Conservation (phyloP, 2,797 vertebrate genomes). For the Caiman crocodilus region DNA sequence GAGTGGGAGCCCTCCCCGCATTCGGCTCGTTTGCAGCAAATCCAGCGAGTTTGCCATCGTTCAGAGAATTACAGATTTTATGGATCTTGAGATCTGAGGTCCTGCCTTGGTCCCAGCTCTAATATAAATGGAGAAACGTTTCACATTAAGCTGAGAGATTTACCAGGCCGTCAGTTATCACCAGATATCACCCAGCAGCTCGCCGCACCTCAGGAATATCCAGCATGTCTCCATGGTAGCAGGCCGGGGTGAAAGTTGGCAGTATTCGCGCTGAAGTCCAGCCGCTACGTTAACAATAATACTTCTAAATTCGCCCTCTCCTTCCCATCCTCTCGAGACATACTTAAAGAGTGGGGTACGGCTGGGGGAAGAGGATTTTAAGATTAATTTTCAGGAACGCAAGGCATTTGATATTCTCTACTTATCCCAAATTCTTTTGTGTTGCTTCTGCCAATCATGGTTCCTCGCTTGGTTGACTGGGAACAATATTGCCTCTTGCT, state of each 20-base stretch:
- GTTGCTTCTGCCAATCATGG: not conserved
- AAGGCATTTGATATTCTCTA: not conserved
- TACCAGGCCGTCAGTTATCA: not conserved
- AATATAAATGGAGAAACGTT: not conserved
- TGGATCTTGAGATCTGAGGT: not conserved
- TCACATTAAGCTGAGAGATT: not conserved
- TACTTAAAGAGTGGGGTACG: not conserved
- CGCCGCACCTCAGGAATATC: not conserved
- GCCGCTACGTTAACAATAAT: not conserved
- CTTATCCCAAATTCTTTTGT: slow-evolving; percentile 1
- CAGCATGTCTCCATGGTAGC: not conserved
- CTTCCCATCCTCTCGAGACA: not conserved
- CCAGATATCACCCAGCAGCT: not conserved
- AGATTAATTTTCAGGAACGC: not conserved
- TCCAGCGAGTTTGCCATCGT: not conserved
- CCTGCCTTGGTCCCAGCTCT: not conserved
- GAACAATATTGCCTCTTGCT: not conserved
- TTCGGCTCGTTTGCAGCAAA: not conserved
- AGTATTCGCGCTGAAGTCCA: not conserved
- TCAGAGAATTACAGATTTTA: not conserved
- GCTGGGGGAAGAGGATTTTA: not conserved
- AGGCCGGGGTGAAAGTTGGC: not conserved
- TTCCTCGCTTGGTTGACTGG: not conserved
- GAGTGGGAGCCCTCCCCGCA: not conserved
- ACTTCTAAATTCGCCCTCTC: not conserved